A percentile compares a stretch with the other conserved stretches of the same genome.
phyloP scores from a whole-genome alignment of 1,140 invertebrate genomes.

The Aleiodes sp. region DNA sequence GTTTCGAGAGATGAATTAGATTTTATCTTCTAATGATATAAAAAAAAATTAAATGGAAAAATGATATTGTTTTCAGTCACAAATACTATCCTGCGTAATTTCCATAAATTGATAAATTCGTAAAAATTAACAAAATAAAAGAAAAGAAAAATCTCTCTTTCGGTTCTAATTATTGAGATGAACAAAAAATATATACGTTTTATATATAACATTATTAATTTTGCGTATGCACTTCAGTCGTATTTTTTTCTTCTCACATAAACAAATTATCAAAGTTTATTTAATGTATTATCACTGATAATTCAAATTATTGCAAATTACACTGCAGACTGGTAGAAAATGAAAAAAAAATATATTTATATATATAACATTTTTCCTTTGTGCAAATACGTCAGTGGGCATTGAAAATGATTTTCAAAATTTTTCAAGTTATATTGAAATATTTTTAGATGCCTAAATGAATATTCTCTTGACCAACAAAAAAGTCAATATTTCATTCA shows the following conservation, averaged over 20 bases:
- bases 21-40: no score
- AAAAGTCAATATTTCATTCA: not conserved
- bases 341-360: not conserved
- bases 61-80: conserved; percentile 6
- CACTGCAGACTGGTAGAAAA: not conserved
- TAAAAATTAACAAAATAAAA: conserved; percentile 4
- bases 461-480: no score
- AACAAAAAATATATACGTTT: conserved; percentile 1
- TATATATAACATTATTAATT: not conserved
- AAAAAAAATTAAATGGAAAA: not conserved
- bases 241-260: not conserved
- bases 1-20: no score
- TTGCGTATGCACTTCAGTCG: not conserved
- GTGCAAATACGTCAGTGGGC: not conserved
- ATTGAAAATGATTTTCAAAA: no score
- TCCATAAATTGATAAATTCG: not conserved
- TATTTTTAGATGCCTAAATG: no score
- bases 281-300: not conserved
- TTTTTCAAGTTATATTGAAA: no score
- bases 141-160: not conserved
- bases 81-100: conserved; percentile 8
- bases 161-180: not conserved
- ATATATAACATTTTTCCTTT: not conserved
- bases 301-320: not conserved
- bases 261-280: conserved; percentile 4